Conservation (phyloP, 2,888 invertebrate genomes). For the Adela reaumurella region DNA sequence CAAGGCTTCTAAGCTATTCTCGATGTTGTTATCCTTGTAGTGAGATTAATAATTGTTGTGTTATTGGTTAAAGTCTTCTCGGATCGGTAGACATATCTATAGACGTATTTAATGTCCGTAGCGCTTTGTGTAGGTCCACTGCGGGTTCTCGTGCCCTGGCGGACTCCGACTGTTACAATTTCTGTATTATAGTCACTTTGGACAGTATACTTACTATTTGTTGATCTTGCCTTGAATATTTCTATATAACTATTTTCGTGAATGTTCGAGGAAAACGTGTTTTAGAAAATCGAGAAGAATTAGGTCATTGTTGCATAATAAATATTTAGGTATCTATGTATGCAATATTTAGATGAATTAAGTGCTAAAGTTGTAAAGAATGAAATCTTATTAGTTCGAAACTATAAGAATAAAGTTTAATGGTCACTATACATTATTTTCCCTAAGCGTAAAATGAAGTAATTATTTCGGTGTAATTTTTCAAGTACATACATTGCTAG, state of each 20-base stretch:
- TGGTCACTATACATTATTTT: too few species aligned
- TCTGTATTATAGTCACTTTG: background rate
- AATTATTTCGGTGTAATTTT: too few species aligned
- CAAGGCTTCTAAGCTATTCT: constrained; percentile 65
- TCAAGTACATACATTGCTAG: too few species aligned
- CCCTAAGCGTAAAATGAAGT: too few species aligned
- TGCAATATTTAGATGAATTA: too few species aligned
- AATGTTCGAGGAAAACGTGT: too few species aligned
- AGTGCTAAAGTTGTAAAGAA: too few species aligned
- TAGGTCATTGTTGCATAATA: too few species aligned
- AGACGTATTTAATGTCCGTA: background rate
- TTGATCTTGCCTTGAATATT: background rate
- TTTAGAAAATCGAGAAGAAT: too few species aligned
- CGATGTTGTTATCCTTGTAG: constrained; percentile 48
- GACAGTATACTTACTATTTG: background rate
- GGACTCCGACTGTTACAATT: background rate
- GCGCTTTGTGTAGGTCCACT: background rate
- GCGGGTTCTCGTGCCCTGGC: background rate
- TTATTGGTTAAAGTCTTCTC: constrained; percentile 38
- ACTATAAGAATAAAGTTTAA: too few species aligned
- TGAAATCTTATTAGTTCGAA: too few species aligned
- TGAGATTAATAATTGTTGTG: constrained; percentile 48
- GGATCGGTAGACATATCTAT: background rate
- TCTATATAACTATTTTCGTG: background rate
- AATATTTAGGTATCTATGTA: too few species aligned